Base-by-base conservation (phyloP, 2,797 vertebrate genomes). In the Coregonus suidteri region DNA sequence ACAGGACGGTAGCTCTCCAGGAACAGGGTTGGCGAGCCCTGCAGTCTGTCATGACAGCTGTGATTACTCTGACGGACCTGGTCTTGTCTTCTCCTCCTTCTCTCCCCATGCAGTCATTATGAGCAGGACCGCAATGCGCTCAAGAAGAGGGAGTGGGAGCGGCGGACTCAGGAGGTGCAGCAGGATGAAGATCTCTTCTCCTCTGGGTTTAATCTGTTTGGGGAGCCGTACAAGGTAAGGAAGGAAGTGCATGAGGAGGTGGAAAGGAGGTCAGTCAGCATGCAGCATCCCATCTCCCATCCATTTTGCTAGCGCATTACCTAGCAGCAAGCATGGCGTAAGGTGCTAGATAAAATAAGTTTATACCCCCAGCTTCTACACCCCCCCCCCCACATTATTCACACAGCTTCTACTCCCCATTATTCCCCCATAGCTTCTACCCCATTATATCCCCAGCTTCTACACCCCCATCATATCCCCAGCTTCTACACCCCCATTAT, bases 101-200 rank as follows among this genome's bases (percentile, higher is more conserved):
- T 75, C 53, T 75, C 16, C 56, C 51, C 67, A 20, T 78, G 25
- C 90, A 99, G 97, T 92, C 97, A 99, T 93, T 96, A 97, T 90
- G 97, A 98, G 91, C 96, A 96, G 77, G 98, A 99, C 87, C 96
- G 97, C 92, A 98, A 92, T 71, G 95, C 95, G 20, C 95, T 98
- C 93, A 98, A 98, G 91, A 95, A 97, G 90, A 97, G 96, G 71
- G 98, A 99, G 87, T 99, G 98, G 98, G 97, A 99, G 89, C 93
- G 97, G 79, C 96, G 98, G 87, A 98, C 94, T 82, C 97, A 99
- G 92, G 97, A 99, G 93, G 96, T 99, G 80, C 97, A 98, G 83
- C 97, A 98, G 91, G 97, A 98, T 92, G 97, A 99, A 47, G 97
- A 98, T 90, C 94, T 99, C 76, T 98, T 99, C 93, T 96, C 97